Evolutionary conservation across 1,140 invertebrate genomes (phyloP), one percentile per base, ranked within the genome.

Genomic region (Heliconius hermathena): DNA sequence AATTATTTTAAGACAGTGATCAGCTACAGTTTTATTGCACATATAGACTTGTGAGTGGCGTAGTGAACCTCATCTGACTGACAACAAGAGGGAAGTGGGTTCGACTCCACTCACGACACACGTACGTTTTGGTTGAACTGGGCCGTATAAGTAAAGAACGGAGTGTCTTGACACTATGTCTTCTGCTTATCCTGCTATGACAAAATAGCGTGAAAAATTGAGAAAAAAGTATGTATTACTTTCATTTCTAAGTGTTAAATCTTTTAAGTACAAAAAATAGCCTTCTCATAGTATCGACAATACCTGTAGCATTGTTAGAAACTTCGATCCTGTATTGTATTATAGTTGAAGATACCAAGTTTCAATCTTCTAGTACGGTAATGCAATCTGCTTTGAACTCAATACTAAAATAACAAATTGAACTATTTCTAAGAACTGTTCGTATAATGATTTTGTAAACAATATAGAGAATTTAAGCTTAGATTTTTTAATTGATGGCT

Each of bases 351-450:
- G 54, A 57, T 22, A n/a, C n/a, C n/a, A 57, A 57, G 20, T 57
- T 22, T 57, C n/a, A 22, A 57, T 57, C 54, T 57, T 57, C 54
- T n/a, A 57, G 54, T 22, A 57, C 20, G 22, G 54, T n/a, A 57
- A 57, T 57, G 54, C n/a, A 57, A 57, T 57, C 54, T 57, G 54
- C 54, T 57, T 57, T 57, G 54, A 57, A 57, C 20, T 57, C n/a
- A 20, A 22, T 22, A 22, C n/a, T 9, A 57, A 57, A 57, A 57
- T 57, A 57, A 57, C n/a, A 57, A 57, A 57, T 57, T 57, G 8
- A n/a, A n/a, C 54, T 57, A 22, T 57, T 52, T 52, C 49, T 20
- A 52, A 20, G 49, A 52, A 52, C 18, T 52, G 18, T 52, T 52
- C 5, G 18, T 52, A 20, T 52, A 52, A 52, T 2, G 49, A 8